phyloP scores from a whole-genome alignment of 2,797 vertebrate species.

The Syngnathus rostellatus region DNA sequence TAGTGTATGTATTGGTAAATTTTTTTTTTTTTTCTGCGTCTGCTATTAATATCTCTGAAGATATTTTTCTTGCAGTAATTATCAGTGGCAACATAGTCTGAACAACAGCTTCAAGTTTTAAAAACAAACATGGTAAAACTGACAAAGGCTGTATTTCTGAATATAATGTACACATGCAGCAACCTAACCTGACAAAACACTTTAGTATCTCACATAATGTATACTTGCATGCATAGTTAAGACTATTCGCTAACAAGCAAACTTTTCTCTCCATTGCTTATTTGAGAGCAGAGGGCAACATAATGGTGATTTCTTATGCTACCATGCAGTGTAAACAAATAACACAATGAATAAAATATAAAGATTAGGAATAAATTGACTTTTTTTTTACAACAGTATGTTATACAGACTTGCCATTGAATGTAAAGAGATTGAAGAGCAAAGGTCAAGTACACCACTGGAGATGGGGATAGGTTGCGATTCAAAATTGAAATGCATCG shows the following conservation, averaged over 20 bases:
- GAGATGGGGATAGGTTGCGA: not conserved
- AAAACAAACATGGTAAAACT: not conserved
- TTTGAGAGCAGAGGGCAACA: constrained; percentile 1
- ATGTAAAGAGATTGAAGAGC: not conserved
- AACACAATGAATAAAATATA: not conserved
- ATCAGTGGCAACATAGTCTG: constrained; percentile 1
- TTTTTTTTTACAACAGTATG: not conserved
- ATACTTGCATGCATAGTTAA: not conserved
- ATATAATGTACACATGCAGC: not conserved
- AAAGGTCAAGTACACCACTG: not conserved
- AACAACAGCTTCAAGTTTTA: not conserved
- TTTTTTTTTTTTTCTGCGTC: too few species aligned
- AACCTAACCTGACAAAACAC: not conserved
- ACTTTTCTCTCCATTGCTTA: not conserved
- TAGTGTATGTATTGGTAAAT: not conserved
- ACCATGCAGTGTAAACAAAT: not conserved
- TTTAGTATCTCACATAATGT: not conserved
- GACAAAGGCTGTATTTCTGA: not conserved
- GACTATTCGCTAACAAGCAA: not conserved
- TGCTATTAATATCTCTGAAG: not conserved
- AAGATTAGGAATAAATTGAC: not conserved
- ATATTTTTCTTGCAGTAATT: not conserved
- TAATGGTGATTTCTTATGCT: not conserved
- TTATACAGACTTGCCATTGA: not conserved
- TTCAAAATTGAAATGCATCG: not conserved